These are phyloP conservation scores for Trachelus tabidus DNA, from an alignment of 2,888 invertebrate genomes.

Conservation along the genomic window DNA sequence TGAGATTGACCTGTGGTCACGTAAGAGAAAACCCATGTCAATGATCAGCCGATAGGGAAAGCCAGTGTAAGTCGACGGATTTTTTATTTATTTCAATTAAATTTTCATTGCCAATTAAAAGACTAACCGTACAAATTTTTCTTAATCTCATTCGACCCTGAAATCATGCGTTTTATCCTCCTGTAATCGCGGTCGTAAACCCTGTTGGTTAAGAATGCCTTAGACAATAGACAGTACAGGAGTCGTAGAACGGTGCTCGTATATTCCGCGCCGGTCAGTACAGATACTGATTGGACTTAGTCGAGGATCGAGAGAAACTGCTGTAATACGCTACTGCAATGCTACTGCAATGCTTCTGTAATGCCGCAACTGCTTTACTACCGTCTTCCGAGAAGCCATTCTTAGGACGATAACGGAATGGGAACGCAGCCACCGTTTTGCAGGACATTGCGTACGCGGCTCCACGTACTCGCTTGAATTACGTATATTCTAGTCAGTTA, in stretches of 20 bases:
- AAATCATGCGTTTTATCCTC: not conserved
- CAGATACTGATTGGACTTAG: not conserved
- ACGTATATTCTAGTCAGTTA: not conserved
- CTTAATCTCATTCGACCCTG: not conserved
- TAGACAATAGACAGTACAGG: not conserved
- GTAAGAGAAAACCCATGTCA: too few relatives aligned
- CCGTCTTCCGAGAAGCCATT: slow-evolving; percentile 7
- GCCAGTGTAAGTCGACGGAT: too few relatives aligned
- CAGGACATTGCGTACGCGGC: not conserved
- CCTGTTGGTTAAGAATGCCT: not conserved
- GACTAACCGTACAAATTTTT: not conserved
- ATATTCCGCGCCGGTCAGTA: not conserved
- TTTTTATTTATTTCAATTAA: not conserved
- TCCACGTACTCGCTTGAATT: not conserved
- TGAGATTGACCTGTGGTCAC: too few relatives aligned
- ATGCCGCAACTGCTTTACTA: slow-evolving; percentile 4
- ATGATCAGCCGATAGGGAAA: not conserved
- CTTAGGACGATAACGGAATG: not conserved
- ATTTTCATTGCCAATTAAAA: not conserved
- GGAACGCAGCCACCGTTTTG: not conserved
- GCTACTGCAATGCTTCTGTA: not conserved
- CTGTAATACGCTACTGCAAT: not conserved
- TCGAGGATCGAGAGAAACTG: not conserved
- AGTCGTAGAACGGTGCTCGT: not conserved
- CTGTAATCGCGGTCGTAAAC: not conserved